Evolutionary conservation across 2,797 vertebrate genomes (phyloP).

Genomic region (Gymnoscopelus microlampas): DNA sequence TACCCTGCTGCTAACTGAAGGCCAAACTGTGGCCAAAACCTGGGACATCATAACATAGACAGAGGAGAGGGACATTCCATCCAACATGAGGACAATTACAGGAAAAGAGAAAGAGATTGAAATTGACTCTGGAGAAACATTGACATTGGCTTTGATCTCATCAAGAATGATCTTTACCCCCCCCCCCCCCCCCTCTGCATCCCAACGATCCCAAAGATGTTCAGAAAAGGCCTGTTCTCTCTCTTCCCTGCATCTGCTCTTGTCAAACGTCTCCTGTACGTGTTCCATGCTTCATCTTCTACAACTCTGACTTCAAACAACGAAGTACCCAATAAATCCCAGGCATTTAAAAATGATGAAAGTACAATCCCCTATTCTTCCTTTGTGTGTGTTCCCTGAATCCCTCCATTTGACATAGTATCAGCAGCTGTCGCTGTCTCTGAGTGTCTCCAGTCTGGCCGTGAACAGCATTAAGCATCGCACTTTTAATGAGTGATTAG

Average conservation of each 20-base stretch:
- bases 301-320: conserved; percentile 34
- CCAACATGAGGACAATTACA: neutral
- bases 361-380: conserved; percentile 53
- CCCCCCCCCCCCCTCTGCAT: no score
- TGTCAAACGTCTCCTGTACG: no score
- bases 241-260: no score
- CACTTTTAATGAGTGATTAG: conserved; percentile 86
- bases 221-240: no score
- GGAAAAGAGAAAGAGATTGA: conserved; percentile 14
- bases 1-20: conserved; percentile 60
- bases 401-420: conserved; percentile 63
- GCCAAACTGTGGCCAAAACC: conserved; percentile 61
- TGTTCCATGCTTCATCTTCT: no score
- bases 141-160: neutral
- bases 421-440: conserved; percentile 79
- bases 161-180: no score
- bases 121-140: neutral
- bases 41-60: conserved; percentile 27
- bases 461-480: conserved; percentile 72
- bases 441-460: conserved; percentile 56
- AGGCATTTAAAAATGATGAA: conserved; percentile 32
- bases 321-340: conserved; percentile 32
- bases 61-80: conserved; percentile 12
- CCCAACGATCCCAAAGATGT: no score
- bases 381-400: conserved; percentile 67